Evolutionary conservation across 2,113 vertebrate genomes (phyloP), one percentile per base, ranked within the genome.

Genomic region (Sylvilagus bachmani): DNA sequence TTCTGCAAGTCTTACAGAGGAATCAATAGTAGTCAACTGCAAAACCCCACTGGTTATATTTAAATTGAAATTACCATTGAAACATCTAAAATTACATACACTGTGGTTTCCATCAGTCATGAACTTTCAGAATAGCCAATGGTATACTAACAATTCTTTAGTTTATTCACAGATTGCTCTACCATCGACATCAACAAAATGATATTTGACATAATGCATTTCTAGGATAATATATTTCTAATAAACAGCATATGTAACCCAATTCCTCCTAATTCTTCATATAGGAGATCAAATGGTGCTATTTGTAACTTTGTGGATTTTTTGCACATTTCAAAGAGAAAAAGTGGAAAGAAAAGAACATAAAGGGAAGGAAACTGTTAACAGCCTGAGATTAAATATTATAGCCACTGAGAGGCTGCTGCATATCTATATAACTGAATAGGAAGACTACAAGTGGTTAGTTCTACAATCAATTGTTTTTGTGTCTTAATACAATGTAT

Each of bases 61-160:
- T 97, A 95, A 92, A 97, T 96, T 97, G 96, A 97, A 98, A 98
- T 97, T 96, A 96, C 92, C 86, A 44, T 79, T 93, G 90, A 93
- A 96, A 96, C 92, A 96, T 86, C 80, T 96, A 96, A 97, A 96
- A 95, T 94, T 93, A 82, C 16, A 21, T 95, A 96, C 64, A 64
- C 95, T 61, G 61, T 97, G 58, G 36, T 96, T 89, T 96, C 85
- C 80, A 66, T 66, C 78, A 93, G 73, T 95, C 95, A 74, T 95
- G 97, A 98, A 94, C 95, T 97, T 97, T 95, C 82, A 87, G 92
- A 96, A 91, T 75, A 97, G 77, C 81, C 94, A 93, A 81, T 97
- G 98, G 97, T 80, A 97, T 96, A 90, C 94, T 91, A 96, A 74
- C n/a, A 89, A 66, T 96, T 97, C 96, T 95, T 87, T 97, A 78